A percentile compares a stretch with the other conserved stretches of the same genome.
Evolutionary conservation across 1,140 invertebrate species (phyloP).

Genomic region (Lerema accius): DNA sequence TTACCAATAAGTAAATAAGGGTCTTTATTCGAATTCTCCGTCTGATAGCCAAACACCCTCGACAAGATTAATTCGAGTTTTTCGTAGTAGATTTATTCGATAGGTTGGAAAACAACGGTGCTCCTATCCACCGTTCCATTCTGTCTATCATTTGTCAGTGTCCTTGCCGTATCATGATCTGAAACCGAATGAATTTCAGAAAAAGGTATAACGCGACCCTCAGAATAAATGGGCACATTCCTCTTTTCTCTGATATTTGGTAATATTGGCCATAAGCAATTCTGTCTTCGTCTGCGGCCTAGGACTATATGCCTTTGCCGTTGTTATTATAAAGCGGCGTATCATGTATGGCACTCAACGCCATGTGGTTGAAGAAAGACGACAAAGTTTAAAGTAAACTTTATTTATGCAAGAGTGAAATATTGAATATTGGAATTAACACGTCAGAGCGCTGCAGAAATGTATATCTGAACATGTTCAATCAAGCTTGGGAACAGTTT

Average conservation of each 20-base stretch:
- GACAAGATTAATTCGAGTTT: background rate
- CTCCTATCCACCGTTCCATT: conserved; percentile 37
- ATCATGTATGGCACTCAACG: too few relatives aligned
- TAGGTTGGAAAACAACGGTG: background rate
- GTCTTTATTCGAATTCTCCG: too few relatives aligned
- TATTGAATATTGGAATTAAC: too few relatives aligned
- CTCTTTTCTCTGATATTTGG: background rate
- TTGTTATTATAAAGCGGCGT: too few relatives aligned
- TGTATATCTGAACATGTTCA: too few relatives aligned
- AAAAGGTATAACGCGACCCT: conserved; percentile 15
- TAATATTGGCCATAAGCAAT: background rate
- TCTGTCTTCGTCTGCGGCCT: background rate
- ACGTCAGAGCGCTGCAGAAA: too few relatives aligned
- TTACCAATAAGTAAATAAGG: too few relatives aligned
- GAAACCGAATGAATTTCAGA: conserved; percentile 53
- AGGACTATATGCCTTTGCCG: too few relatives aligned
- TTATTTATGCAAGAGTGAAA: too few relatives aligned
- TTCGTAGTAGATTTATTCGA: background rate
- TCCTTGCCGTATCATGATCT: conserved; percentile 48
- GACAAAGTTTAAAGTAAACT: too few relatives aligned
- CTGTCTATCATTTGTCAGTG: conserved; percentile 52
- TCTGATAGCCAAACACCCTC: background rate
- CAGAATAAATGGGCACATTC: background rate
- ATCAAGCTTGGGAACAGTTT: too few relatives aligned
- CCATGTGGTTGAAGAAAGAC: too few relatives aligned